phyloP scores from a whole-genome alignment of 2,113 vertebrate species.

The rat (Rattus norvegicus) region DNA sequence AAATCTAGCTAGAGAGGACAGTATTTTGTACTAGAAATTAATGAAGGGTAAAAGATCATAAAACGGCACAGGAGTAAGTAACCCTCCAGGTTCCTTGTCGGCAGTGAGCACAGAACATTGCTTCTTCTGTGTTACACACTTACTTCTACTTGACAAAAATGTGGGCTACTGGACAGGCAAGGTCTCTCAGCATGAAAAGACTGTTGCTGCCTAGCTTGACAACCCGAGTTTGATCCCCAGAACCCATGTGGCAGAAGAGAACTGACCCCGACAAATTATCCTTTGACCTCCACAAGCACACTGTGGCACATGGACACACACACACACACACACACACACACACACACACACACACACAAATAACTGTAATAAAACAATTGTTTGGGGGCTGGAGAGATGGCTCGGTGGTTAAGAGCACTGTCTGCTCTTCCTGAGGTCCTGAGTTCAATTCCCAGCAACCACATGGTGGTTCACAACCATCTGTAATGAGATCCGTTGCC shows the following conservation, averaged over 20 bases:
- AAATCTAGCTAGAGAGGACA: neutral
- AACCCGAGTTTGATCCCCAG: neutral
- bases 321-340: neutral
- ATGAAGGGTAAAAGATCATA: neutral
- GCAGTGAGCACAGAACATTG: neutral
- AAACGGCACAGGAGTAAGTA: neutral
- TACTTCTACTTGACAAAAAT: constrained; percentile 35
- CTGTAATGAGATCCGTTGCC: no score
- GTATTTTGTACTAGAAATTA: constrained; percentile 13
- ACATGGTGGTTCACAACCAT: no score
- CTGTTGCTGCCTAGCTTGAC: neutral
- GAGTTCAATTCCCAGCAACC: no score
- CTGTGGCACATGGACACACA: neutral
- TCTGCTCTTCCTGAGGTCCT: no score
- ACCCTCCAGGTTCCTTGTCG: neutral
- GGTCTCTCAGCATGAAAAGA: neutral
- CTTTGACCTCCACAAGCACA: neutral
- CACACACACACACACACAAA: neutral
- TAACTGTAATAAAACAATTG: neutral
- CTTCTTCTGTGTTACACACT: neutral
- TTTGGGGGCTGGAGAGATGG: no score
- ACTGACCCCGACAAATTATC: neutral
- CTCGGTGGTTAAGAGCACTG: no score
- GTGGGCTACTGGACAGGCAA: neutral
- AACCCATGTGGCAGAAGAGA: neutral